Evolutionary conservation across 2,113 vertebrate species (phyloP), one percentile per base, ranked within the genome.

Genomic region (Gadus macrocephalus): DNA sequence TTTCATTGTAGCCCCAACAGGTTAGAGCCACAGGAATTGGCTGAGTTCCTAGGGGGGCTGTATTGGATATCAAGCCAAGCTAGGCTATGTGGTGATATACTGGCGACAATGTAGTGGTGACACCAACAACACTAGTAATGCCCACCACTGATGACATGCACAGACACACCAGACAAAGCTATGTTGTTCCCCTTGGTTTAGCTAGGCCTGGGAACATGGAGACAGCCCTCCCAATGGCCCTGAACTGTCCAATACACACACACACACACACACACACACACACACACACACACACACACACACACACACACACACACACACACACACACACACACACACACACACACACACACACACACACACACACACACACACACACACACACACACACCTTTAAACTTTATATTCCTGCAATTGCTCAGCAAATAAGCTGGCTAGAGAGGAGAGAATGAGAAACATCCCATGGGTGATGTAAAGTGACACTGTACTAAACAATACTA

Each of bases 31-130:
- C 80, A 75, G 77, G 73, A 75, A 74, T 76, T 82, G 83, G 75
- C 72, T 15, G 3, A 62, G 81, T 82, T 79, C 78, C 71, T 71
- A 75, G 49, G 3, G 69, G 53, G 69, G 53, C 71, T 59, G 80
- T 77, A 82, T 84, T 81, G 72, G 76, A 74, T 83, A 72, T 87
- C 84, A 85, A 68, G 75, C 76, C 84, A 67, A 68, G 78, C 85
- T 78, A 77, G 81, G 66, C 80, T 67, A 63, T 67, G 83, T 77
- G 55, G 55, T 16, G 16, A n/a, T 58, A 16, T 14, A 58, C 15
- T 58, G 55, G 55, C n/a, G 81, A 87, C 85, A 87, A 84, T 84
- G 86, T 76, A 81, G 86, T 82, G 85, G 80, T 85, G 85, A 86
- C 86, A 85, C 78, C 61, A 83, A 85, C 27, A 72, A 69, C 83